Conservation (phyloP, 2,113 vertebrate genomes). For the Mastomys natalensis region DNA sequence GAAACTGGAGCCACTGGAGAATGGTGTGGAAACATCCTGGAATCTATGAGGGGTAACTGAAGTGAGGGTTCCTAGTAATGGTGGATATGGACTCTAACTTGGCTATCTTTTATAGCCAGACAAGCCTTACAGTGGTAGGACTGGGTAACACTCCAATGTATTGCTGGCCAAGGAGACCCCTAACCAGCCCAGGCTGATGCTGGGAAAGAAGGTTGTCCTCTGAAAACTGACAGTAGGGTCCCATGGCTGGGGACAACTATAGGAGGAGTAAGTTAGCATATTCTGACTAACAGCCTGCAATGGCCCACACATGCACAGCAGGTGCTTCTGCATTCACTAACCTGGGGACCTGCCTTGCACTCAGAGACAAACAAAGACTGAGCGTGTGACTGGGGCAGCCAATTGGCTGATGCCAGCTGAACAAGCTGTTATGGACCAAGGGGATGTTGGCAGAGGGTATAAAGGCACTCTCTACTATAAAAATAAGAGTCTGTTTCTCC, state of each 20-base stretch:
- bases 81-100: background rate
- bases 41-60: background rate
- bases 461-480: too few species aligned
- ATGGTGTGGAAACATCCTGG: background rate
- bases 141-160: background rate
- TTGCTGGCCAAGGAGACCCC: background rate
- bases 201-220: background rate
- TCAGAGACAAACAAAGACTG: too few species aligned
- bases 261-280: too few species aligned
- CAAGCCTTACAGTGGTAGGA: background rate
- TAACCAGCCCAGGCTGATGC: background rate
- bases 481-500: too few species aligned
- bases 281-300: too few species aligned
- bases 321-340: too few species aligned
- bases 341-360: too few species aligned
- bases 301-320: too few species aligned
- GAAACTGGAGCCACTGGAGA: background rate
- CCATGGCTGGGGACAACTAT: background rate
- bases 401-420: too few species aligned
- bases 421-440: too few species aligned
- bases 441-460: too few species aligned
- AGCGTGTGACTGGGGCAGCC: too few species aligned
- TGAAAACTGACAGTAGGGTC: background rate
- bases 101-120: background rate
- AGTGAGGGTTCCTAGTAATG: background rate